These are phyloP conservation scores for Bettongia penicillata DNA, from an alignment of 2,113 vertebrate genomes.

Conservation along the genomic window DNA sequence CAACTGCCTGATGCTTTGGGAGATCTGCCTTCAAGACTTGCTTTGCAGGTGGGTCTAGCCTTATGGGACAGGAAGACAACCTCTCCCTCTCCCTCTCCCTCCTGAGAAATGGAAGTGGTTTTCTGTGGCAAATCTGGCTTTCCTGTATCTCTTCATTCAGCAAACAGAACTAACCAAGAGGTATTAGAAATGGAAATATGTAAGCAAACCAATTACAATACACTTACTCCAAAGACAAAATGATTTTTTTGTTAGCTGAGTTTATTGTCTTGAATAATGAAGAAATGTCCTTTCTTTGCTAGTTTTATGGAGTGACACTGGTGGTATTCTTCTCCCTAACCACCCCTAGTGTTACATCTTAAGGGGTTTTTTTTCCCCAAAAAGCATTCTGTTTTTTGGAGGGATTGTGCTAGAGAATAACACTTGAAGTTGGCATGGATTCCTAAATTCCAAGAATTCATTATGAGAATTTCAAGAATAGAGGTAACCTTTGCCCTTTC, in stretches of 20 bases:
- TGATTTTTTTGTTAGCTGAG: not conserved
- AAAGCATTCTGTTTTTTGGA: not conserved
- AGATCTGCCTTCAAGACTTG: slow-evolving; percentile 88
- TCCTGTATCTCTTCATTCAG: slow-evolving; percentile 14
- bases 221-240: not conserved
- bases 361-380: not conserved
- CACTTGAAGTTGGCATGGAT: not conserved
- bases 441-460: not conserved
- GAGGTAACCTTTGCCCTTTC: not conserved
- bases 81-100: not conserved
- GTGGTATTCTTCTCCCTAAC: not conserved
- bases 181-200: not conserved
- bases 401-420: not conserved
- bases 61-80: not conserved
- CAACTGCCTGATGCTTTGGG: slow-evolving; percentile 92
- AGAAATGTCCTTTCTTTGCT: not conserved
- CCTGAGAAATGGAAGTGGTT: not conserved
- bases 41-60: slow-evolving; percentile 91
- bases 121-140: slow-evolving; percentile 34
- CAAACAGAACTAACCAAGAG: slow-evolving; percentile 1
- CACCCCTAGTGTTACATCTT: not conserved
- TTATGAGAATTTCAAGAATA: not conserved
- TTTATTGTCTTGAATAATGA: not conserved
- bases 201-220: not conserved
- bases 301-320: not conserved